These are phyloP conservation scores for Aricia agestis DNA, from an alignment of 1,140 invertebrate genomes.

Conservation along the genomic window DNA sequence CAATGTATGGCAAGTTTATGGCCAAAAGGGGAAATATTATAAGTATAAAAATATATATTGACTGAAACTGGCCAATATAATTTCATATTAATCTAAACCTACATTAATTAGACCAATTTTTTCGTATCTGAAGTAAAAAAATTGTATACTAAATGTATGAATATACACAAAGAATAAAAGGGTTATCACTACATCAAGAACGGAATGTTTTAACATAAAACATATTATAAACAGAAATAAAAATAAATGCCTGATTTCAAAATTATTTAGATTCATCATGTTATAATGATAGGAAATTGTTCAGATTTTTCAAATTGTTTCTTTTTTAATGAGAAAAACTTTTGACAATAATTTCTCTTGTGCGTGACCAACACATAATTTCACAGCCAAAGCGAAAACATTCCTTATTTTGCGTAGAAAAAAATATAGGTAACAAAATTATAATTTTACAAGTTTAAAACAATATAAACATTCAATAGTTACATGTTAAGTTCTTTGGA, in stretches of 20 bases:
- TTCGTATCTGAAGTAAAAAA: neutral
- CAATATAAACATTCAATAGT: slow-evolving; percentile 18
- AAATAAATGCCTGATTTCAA: too few species aligned
- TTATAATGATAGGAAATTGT: too few species aligned
- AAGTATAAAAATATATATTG: slow-evolving; percentile 21
- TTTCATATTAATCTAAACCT: neutral
- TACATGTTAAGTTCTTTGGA: slow-evolving; percentile 29
- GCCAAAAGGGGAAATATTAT: slow-evolving; percentile 25
- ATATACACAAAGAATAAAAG: too few species aligned
- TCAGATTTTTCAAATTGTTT: neutral
- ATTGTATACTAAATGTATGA: too few species aligned
- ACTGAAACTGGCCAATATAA: neutral
- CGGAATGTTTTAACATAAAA: neutral
- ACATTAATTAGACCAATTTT: neutral
- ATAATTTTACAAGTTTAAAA: slow-evolving; percentile 5
- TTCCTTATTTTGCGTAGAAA: neutral
- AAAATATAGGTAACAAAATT: neutral
- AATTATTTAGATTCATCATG: too few species aligned
- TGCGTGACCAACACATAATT: neutral
- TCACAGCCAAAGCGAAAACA: slow-evolving; percentile 7
- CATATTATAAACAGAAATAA: too few species aligned
- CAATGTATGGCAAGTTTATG: slow-evolving; percentile 46
- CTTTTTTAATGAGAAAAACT: neutral
- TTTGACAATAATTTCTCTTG: neutral
- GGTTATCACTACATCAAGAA: too few species aligned